A percentile compares a stretch with the other conserved stretches of the same genome.
phyloP scores from a whole-genome alignment of 2,797 vertebrate species.

The Catamblyrhynchus diadema region DNA sequence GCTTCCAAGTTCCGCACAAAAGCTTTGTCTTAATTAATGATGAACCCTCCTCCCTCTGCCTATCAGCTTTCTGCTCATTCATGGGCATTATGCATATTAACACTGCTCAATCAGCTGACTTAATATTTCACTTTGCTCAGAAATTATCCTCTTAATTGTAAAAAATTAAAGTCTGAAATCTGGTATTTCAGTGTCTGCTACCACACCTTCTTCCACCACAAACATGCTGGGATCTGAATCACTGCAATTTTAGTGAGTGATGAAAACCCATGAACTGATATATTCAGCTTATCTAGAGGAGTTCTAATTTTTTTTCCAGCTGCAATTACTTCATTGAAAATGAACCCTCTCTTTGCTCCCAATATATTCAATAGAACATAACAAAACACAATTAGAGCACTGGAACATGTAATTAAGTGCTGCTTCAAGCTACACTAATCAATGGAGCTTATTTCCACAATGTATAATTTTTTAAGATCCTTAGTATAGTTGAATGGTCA shows the following conservation, averaged over 20 bases:
- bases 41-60: conserved; percentile 32
- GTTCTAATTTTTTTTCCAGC: conserved; percentile 53
- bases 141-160: conserved; percentile 61
- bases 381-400: conserved; percentile 70
- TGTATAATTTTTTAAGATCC: conserved; percentile 76
- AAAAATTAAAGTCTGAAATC: conserved; percentile 54
- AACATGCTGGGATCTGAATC: conserved; percentile 46
- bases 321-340: conserved; percentile 74
- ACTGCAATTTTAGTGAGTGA: conserved; percentile 49
- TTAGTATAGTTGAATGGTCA: conserved; percentile 62
- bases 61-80: conserved; percentile 55
- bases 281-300: conserved; percentile 62
- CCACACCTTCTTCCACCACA: conserved; percentile 29
- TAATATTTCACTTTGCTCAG: conserved; percentile 63
- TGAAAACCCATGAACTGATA: conserved; percentile 64
- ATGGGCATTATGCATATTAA: conserved; percentile 25
- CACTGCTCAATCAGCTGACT: conserved; percentile 53
- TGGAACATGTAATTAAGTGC: conserved; percentile 77
- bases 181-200: conserved; percentile 19
- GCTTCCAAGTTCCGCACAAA: conserved; percentile 12
- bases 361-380: conserved; percentile 71
- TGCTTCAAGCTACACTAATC: conserved; percentile 77
- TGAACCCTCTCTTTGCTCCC: conserved; percentile 61
- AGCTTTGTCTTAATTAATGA: conserved; percentile 31
- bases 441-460: conserved; percentile 76